phyloP scores from a whole-genome alignment of 1,140 invertebrate species.

The Brevipalpus yothersi region DNA sequence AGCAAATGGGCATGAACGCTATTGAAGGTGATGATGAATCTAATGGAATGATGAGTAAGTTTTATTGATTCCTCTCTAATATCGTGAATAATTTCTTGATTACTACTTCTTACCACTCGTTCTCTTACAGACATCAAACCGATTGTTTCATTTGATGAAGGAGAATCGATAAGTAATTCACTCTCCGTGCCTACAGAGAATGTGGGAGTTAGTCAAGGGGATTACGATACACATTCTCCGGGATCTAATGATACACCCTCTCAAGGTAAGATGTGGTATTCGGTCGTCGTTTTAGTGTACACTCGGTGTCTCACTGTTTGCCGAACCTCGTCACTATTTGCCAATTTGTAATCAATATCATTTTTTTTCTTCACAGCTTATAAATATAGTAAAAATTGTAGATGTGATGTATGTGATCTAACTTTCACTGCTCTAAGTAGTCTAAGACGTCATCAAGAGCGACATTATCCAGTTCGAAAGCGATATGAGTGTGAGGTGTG shows the following conservation, averaged over 20 bases:
- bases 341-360: background rate
- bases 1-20: background rate
- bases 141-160: slow-evolving; percentile 10
- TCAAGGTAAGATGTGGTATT: background rate
- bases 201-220: background rate
- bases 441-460: slow-evolving; percentile 12
- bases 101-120: background rate
- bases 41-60: background rate
- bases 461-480: slow-evolving; percentile 13
- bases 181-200: background rate
- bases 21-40: background rate
- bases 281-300: background rate
- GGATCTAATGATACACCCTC: background rate
- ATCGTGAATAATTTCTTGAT: background rate
- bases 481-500: slow-evolving; percentile 15
- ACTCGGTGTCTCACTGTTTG: background rate
- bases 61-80: background rate
- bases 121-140: slow-evolving; percentile 4
- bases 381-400: slow-evolving; percentile 8
- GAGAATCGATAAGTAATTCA: background rate
- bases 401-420: slow-evolving; percentile 10
- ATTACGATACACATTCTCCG: background rate
- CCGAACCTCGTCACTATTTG: background rate
- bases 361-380: background rate
- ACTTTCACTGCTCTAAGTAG: slow-evolving; percentile 11